These are phyloP conservation scores for Gasterosteus nipponicus DNA, from an alignment of 2,113 vertebrate genomes.

Conservation along the genomic window DNA sequence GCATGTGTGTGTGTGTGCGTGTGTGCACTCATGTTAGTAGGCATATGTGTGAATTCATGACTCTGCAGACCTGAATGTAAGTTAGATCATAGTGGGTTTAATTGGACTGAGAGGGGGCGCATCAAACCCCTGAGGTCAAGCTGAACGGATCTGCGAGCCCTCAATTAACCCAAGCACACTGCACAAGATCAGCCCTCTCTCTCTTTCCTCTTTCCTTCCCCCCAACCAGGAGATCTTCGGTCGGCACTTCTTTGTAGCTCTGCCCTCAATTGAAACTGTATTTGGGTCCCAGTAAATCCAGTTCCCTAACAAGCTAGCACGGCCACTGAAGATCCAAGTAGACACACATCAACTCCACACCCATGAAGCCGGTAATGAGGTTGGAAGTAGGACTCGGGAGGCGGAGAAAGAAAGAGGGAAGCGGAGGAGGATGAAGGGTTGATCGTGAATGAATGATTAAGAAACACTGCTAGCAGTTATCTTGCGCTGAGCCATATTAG, in stretches of 20 bases:
- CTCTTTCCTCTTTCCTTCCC: background rate
- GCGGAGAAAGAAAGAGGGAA: slow-evolving; percentile 9
- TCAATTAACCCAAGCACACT: slow-evolving; percentile 56
- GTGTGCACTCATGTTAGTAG: slow-evolving; percentile 3
- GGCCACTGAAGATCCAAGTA: slow-evolving; percentile 22
- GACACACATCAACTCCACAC: slow-evolving; percentile 41
- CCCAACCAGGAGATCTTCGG: slow-evolving; percentile 16
- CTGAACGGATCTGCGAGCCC: slow-evolving; percentile 47
- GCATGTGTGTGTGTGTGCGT: background rate
- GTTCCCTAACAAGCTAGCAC: slow-evolving; percentile 23
- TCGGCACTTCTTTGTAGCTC: background rate
- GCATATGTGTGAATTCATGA: slow-evolving; percentile 45
- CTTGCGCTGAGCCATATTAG: slow-evolving; percentile 36
- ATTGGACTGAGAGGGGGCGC: slow-evolving; percentile 60
- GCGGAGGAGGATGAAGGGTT: slow-evolving; percentile 18
- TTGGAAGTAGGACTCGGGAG: slow-evolving; percentile 27
- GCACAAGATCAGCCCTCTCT: slow-evolving; percentile 52
- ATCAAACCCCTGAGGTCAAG: slow-evolving; percentile 51
- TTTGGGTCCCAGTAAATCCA: slow-evolving; percentile 21
- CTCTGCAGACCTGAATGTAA: slow-evolving; percentile 48
- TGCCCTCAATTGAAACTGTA: slow-evolving; percentile 21
- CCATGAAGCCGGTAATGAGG: slow-evolving; percentile 48
- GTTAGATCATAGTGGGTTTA: slow-evolving; percentile 47
- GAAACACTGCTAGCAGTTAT: slow-evolving; percentile 47
- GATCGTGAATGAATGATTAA: slow-evolving; percentile 57